These are phyloP conservation scores for Drosophila antonietae DNA, from an alignment of 2,888 invertebrate genomes.

Conservation along the genomic window DNA sequence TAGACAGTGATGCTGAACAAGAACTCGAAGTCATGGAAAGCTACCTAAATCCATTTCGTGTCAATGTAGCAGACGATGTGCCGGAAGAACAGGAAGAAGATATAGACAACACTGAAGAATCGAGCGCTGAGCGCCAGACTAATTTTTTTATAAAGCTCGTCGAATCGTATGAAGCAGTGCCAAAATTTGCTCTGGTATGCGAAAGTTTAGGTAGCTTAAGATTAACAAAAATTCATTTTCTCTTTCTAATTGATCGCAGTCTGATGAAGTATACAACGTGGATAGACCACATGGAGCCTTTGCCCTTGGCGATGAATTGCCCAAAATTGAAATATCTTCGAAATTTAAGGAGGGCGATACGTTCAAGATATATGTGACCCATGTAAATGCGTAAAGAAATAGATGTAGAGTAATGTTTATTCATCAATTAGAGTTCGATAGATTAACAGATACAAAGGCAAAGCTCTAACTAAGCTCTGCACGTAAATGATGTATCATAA, in stretches of 20 bases:
- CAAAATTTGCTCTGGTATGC: constrained; percentile 30
- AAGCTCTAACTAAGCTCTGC: too few species aligned
- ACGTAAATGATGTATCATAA: too few species aligned
- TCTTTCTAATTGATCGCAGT: constrained; percentile 11
- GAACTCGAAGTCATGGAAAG: background rate
- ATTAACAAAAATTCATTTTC: background rate
- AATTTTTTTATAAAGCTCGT: constrained; percentile 7
- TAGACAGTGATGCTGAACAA: background rate
- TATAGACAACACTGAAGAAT: background rate
- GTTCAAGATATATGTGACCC: background rate
- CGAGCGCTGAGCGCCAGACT: background rate
- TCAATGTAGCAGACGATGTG: background rate
- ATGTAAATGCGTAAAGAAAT: constrained; percentile 4
- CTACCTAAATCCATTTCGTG: background rate
- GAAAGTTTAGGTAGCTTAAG: background rate
- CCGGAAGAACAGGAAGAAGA: background rate
- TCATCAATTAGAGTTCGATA: background rate
- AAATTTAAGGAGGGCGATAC: background rate
- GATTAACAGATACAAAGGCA: background rate
- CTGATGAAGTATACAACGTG: constrained; percentile 14
- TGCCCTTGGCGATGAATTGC: background rate
- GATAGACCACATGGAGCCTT: constrained; percentile 34
- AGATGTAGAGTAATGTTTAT: background rate
- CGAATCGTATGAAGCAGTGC: constrained; percentile 15
- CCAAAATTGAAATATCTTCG: background rate